phyloP scores from a whole-genome alignment of 2,113 vertebrate genomes.

The Bungarus multicinctus region DNA sequence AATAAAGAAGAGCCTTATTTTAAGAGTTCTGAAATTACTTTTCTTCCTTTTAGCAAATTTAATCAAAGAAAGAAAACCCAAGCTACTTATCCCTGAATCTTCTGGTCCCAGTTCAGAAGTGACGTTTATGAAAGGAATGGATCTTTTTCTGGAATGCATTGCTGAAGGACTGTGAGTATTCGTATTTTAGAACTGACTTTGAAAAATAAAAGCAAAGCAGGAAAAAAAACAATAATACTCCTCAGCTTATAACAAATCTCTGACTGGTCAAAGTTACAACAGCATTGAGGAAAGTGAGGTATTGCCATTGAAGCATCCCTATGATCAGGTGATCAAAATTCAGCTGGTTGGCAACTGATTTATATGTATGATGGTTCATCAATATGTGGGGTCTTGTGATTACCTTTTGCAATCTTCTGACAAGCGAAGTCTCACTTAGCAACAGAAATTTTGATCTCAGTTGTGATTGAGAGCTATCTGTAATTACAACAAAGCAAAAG shows the following conservation, averaged over 20 bases:
- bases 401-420: background rate
- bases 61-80: conserved; percentile 83
- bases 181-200: conserved; percentile 8
- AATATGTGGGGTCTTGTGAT: too few relatives aligned
- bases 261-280: background rate
- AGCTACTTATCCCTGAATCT: conserved; percentile 74
- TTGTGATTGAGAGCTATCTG: background rate
- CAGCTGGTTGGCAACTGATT: too few relatives aligned
- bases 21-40: background rate
- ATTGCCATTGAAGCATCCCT: background rate
- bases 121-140: conserved; percentile 81
- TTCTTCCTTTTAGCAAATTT: conserved; percentile 77
- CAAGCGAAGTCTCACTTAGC: background rate
- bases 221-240: background rate
- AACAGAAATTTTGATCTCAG: too few relatives aligned
- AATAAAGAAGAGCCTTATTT: background rate
- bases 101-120: conserved; percentile 68
- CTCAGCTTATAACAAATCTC: background rate
- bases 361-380: too few relatives aligned
- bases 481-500: background rate
- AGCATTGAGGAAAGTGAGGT: background rate
- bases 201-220: background rate
- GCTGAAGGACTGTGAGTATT: conserved; percentile 92
- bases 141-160: conserved; percentile 88
- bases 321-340: background rate